phyloP scores from a whole-genome alignment of 2,113 vertebrate genomes.

The Daboia siamensis region DNA sequence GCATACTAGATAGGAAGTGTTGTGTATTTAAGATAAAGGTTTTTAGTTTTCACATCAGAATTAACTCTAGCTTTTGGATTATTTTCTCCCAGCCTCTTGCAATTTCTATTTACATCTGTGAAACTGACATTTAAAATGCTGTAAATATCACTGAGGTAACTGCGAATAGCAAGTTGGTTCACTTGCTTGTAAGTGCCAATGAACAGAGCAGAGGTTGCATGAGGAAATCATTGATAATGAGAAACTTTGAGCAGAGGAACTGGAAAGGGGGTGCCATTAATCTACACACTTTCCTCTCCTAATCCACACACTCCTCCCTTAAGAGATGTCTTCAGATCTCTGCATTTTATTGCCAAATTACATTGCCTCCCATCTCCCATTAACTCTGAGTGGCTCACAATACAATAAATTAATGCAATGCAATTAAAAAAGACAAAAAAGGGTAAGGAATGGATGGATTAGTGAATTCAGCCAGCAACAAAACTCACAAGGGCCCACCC shows the following conservation, averaged over 20 bases:
- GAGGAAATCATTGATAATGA: constrained; percentile 38
- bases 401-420: not conserved
- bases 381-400: not conserved
- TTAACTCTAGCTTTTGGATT: not conserved
- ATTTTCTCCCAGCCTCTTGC: constrained; percentile 20
- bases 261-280: constrained; percentile 31
- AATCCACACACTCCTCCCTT: constrained; percentile 55
- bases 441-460: not conserved
- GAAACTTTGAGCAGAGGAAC: constrained; percentile 29
- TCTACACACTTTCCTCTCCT: constrained; percentile 56
- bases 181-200: constrained; percentile 38
- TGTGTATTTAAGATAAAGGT: constrained; percentile 19
- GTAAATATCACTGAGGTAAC: constrained; percentile 58
- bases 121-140: constrained; percentile 53
- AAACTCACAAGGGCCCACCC: not conserved
- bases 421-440: not conserved
- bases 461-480: not conserved
- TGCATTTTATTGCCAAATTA: constrained; percentile 57
- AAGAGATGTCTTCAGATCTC: constrained; percentile 51
- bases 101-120: constrained; percentile 55
- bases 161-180: constrained; percentile 43
- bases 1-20: constrained; percentile 39
- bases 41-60: constrained; percentile 31
- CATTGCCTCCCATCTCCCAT: not conserved
- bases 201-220: constrained; percentile 46